These are phyloP conservation scores for Anhinga rufa DNA, from an alignment of 2,113 vertebrate genomes.

Conservation along the genomic window DNA sequence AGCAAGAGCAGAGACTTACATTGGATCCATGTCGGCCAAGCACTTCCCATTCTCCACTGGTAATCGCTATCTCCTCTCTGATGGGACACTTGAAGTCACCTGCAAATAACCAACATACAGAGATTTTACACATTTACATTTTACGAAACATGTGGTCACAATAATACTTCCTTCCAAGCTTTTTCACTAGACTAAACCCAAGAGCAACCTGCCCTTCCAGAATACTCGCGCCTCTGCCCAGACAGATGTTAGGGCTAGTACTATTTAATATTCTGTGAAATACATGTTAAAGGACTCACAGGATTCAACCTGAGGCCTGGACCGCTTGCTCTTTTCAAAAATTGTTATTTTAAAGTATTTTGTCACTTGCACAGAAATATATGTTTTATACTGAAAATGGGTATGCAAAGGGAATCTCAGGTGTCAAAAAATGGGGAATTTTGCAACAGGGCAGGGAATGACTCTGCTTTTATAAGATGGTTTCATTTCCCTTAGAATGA, in stretches of 20 bases:
- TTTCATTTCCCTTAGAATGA: neutral
- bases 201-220: neutral
- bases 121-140: neutral
- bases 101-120: slow-evolving; percentile 4
- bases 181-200: neutral
- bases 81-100: slow-evolving; percentile 81
- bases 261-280: neutral
- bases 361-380: neutral
- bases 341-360: neutral
- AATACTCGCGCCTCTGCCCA: neutral
- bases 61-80: slow-evolving; percentile 78
- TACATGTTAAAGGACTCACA: neutral
- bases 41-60: slow-evolving; percentile 83
- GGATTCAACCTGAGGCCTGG: neutral
- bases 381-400: neutral
- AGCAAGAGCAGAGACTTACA: slow-evolving; percentile 58
- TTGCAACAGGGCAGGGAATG: neutral
- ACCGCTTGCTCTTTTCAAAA: neutral
- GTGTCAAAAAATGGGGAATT: neutral
- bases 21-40: slow-evolving; percentile 81
- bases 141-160: neutral
- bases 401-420: neutral
- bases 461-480: neutral
- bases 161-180: neutral
- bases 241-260: neutral